Evolutionary conservation across 53 echinoderm and acorn worm species (phyloP), one percentile per base, ranked within the genome.

Genomic region (Mesocentrotus franciscanus): DNA sequence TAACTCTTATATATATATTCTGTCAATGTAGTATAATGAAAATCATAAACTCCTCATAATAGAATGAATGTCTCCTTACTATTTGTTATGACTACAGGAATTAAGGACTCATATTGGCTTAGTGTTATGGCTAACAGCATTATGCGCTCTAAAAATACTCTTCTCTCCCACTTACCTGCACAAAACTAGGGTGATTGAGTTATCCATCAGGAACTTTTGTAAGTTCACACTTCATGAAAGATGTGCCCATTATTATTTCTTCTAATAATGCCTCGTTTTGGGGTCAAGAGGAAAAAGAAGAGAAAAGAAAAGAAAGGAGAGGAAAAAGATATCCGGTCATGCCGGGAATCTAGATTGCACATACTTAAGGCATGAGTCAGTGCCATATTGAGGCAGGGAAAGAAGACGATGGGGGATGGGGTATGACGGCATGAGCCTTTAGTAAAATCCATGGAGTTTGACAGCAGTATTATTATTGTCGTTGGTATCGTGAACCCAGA

Each of bases 401-500:
- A 56, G 68, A 58, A 90, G 30, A 90, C 11, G 60, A 49, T 34
- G 42, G n/a, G n/a, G 60, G 10, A 9, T 90, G 59, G 36, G 92
- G 39, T 92, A 70, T 92, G 92, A 92, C 92, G 49, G 34, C 92
- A 56, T 72, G 56, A 64, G 34, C 92, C 49, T 72, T 92, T 71
- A 92, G 92, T 71, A 72, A 71, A 92, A 72, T 92, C 92, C 76
- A 92, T 92, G 71, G 92, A 92, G 92, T 92, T 56, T 92, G 92
- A 92, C 92, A 92, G 92, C 71, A 26, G 71, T 70, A 75, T 92
- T 92, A 92, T 72, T 92, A 71, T 92, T 8, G 71, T 68, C 92
- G 60, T 92, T 18, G 34, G 64, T 30, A 68, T 92, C 64, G 26
- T 60, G 66, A 75, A 24, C 74, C 75, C 92, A 92, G 92, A 92